These are phyloP conservation scores for Entomyzon cyanotis DNA, from an alignment of 2,113 vertebrate genomes.

Conservation along the genomic window DNA sequence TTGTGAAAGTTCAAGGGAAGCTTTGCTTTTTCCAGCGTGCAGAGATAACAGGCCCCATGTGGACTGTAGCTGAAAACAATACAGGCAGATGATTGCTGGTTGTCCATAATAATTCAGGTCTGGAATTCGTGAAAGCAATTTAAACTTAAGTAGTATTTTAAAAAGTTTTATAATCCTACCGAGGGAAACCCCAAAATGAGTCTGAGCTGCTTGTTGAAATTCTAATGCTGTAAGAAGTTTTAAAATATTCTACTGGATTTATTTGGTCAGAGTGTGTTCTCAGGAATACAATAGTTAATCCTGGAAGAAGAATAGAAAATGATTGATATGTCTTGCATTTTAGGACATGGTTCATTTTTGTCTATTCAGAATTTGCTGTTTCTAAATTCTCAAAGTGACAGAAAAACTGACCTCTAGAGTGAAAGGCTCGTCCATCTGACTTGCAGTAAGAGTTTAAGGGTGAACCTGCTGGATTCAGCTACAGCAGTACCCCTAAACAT, in stretches of 20 bases:
- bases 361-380: background rate
- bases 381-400: background rate
- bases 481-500: fast-evolving
- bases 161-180: background rate
- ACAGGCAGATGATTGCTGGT: background rate
- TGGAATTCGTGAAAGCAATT: background rate
- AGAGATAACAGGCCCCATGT: background rate
- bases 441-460: background rate
- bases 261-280: background rate
- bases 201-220: background rate
- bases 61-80: background rate
- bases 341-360: background rate
- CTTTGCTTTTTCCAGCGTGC: background rate
- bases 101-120: background rate
- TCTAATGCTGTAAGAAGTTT: background rate
- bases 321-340: background rate
- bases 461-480: background rate
- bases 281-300: background rate
- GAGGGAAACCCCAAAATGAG: background rate
- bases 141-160: background rate
- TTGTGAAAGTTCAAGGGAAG: background rate
- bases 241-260: background rate
- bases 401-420: background rate
- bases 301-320: background rate
- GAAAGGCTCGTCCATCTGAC: background rate